These are phyloP conservation scores for Epizoanthus ramosus DNA, from an alignment of 92 coral and sea anemone genomes.

Conservation along the genomic window DNA sequence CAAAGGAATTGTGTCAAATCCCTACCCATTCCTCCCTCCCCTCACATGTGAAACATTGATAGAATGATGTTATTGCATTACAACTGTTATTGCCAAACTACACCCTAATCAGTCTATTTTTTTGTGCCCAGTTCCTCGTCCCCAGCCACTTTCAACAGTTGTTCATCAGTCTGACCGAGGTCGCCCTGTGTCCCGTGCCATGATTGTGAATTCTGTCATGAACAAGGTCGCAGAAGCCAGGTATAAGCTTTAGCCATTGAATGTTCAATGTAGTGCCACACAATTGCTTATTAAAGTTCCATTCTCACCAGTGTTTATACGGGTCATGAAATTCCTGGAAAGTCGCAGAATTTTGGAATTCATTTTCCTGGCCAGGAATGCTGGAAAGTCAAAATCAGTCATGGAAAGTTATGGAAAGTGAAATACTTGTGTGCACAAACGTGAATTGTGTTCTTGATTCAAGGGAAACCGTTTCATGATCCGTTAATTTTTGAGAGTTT, in stretches of 20 bases:
- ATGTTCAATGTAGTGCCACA: too few relatives aligned
- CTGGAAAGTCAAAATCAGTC: too few relatives aligned
- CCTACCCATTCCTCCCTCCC: neutral
- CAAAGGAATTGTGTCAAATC: neutral
- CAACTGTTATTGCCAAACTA: neutral
- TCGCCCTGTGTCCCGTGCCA: conserved; percentile 83
- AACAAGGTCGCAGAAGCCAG: conserved; percentile 89
- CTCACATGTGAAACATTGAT: neutral
- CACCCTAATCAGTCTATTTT: neutral
- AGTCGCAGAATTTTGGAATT: too few relatives aligned
- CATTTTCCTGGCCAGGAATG: too few relatives aligned
- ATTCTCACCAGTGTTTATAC: too few relatives aligned
- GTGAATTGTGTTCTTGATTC: too few relatives aligned
- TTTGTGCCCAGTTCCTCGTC: conserved; percentile 73
- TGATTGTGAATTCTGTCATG: conserved; percentile 83
- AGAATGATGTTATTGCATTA: neutral
- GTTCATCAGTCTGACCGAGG: conserved; percentile 75
- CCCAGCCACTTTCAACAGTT: conserved; percentile 94
- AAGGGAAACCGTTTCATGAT: too few relatives aligned
- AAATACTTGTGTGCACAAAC: too few relatives aligned
- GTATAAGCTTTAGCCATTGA: conserved; percentile 30
- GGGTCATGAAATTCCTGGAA: too few relatives aligned
- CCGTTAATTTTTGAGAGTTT: too few relatives aligned
- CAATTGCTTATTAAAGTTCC: too few relatives aligned
- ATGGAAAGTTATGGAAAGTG: too few relatives aligned